phyloP scores from a whole-genome alignment of 2,113 vertebrate species.

The Poicephalus meyeri region DNA sequence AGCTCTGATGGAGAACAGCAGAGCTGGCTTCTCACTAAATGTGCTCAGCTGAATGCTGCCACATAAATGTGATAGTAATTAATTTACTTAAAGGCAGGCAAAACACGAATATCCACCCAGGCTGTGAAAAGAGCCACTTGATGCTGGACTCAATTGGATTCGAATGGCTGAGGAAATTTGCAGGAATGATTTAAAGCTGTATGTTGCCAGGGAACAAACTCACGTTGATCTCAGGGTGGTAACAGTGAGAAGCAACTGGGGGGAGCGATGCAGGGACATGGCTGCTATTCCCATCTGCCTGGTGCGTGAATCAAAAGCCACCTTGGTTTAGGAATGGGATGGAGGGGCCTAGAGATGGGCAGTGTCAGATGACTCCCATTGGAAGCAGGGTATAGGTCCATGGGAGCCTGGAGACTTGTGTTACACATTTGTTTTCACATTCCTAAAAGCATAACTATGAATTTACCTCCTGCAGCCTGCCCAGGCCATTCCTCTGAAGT shows the following conservation, averaged over 20 bases:
- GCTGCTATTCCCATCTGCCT: background rate
- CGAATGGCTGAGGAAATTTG: constrained; percentile 57
- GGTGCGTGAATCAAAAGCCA: background rate
- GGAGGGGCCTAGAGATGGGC: background rate
- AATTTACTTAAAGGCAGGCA: constrained; percentile 19
- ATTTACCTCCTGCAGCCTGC: background rate
- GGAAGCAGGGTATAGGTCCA: fast-evolving
- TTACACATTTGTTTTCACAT: fast-evolving
- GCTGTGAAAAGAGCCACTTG: constrained; percentile 60
- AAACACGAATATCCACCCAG: constrained; percentile 7
- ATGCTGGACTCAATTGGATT: constrained; percentile 36
- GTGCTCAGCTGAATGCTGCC: background rate
- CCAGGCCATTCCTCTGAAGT: background rate
- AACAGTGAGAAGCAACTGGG: background rate
- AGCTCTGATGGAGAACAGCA: background rate
- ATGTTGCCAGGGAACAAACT: constrained; percentile 72
- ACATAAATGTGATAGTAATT: background rate
- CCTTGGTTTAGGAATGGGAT: background rate
- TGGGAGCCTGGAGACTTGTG: background rate
- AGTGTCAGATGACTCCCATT: fast-evolving
- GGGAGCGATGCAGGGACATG: constrained; percentile 36
- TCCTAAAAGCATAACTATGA: background rate
- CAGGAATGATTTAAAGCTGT: constrained; percentile 44
- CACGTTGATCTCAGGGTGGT: constrained; percentile 40
- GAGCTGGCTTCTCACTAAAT: background rate